Evolutionary conservation across 2,888 invertebrate genomes (phyloP).

Genomic region (Resseliella maxima): DNA sequence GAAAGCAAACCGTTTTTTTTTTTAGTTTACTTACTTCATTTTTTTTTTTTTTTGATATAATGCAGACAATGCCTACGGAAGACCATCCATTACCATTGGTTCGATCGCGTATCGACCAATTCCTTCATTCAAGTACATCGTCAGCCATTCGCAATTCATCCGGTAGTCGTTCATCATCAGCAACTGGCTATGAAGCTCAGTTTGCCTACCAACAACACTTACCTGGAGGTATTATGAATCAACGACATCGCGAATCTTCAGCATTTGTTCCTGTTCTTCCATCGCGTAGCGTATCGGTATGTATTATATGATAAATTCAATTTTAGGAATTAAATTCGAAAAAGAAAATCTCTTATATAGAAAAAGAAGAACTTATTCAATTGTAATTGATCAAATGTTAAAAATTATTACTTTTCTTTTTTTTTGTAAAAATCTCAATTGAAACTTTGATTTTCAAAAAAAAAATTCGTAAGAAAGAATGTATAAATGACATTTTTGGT

Average conservation of each 20-base stretch:
- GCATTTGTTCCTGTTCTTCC: constrained; percentile 91
- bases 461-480: too few relatives aligned
- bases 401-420: too few relatives aligned
- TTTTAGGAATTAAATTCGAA: neutral
- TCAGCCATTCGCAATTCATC: constrained; percentile 65
- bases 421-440: too few relatives aligned
- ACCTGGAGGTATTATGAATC: constrained; percentile 67
- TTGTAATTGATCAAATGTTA: too few relatives aligned
- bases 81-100: constrained; percentile 65
- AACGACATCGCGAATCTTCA: constrained; percentile 77
- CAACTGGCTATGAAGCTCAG: constrained; percentile 73
- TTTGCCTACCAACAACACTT: constrained; percentile 77
- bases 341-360: too few relatives aligned
- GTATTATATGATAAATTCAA: too few relatives aligned
- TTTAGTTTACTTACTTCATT: neutral
- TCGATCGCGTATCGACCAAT: constrained; percentile 72
- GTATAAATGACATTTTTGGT: too few relatives aligned
- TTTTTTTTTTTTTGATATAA: neutral
- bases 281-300: constrained; percentile 78
- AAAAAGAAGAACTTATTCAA: neutral
- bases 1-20: neutral
- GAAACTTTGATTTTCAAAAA: too few relatives aligned
- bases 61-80: constrained; percentile 63
- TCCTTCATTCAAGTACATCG: constrained; percentile 70
- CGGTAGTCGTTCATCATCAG: constrained; percentile 67